Conservation (phyloP, 2,113 vertebrate species). For the Engystomops pustulosus region DNA sequence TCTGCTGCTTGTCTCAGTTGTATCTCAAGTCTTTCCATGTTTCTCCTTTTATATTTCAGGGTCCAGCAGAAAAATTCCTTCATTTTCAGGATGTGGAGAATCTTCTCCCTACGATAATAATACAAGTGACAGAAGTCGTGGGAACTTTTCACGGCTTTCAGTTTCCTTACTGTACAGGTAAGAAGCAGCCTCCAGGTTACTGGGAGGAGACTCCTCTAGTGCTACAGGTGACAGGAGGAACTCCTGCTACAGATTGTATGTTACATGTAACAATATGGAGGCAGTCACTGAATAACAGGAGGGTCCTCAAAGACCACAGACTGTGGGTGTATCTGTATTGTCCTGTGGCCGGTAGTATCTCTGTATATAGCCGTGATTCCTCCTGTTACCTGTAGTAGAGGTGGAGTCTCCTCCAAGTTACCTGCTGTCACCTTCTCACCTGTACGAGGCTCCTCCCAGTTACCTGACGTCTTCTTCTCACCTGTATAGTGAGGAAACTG, state of each 20-base stretch:
- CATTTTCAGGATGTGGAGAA: conserved; percentile 5
- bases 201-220: background rate
- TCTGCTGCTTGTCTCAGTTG: background rate
- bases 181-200: background rate
- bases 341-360: too few species aligned
- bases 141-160: background rate
- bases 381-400: too few species aligned
- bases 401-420: background rate
- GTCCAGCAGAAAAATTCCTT: background rate
- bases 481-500: too few species aligned
- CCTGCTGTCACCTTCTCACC: too few species aligned
- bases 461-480: too few species aligned
- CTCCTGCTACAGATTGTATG: too few species aligned
- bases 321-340: too few species aligned
- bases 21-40: background rate
- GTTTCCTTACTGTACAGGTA: conserved; percentile 18
- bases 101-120: background rate
- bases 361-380: too few species aligned
- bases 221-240: background rate
- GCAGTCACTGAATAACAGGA: too few species aligned
- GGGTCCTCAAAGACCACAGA: too few species aligned
- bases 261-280: too few species aligned
- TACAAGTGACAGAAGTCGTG: background rate
- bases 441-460: too few species aligned
- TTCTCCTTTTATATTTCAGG: background rate